Evolutionary conservation across 2,888 invertebrate genomes (phyloP).

Genomic region (Drosophila anomalata): DNA sequence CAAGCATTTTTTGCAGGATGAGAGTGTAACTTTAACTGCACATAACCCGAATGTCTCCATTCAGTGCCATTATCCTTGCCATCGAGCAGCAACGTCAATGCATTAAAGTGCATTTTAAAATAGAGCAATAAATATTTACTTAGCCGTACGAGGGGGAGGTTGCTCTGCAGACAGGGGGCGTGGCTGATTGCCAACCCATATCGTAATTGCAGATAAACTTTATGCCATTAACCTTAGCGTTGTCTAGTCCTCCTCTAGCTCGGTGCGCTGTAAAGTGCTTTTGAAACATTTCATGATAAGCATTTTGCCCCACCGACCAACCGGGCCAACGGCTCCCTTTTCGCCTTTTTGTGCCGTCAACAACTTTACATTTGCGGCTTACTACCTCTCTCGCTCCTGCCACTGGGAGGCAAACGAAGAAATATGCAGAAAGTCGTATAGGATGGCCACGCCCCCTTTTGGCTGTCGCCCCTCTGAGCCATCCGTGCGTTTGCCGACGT

Average conservation of each 20-base stretch:
- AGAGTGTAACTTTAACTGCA: conserved; percentile 6
- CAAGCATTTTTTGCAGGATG: neutral
- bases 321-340: neutral
- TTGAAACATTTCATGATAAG: conserved; percentile 68
- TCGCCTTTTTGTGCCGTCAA: conserved; percentile 46
- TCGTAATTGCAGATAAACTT: conserved; percentile 80
- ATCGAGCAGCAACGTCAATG: conserved; percentile 27
- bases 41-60: conserved; percentile 30
- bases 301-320: conserved; percentile 33
- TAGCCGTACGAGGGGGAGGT: conserved; percentile 8
- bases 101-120: conserved; percentile 73
- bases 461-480: neutral
- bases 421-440: conserved; percentile 55
- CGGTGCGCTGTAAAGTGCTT: conserved; percentile 65
- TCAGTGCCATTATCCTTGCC: conserved; percentile 32
- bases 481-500: conserved; percentile 50
- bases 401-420: conserved; percentile 53
- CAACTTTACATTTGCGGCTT: conserved; percentile 53
- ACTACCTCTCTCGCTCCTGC: conserved; percentile 6
- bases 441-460: neutral
- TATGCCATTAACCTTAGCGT: conserved; percentile 75
- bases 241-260: conserved; percentile 50
- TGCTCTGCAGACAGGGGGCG: conserved; percentile 17
- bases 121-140: conserved; percentile 73
- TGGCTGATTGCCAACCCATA: conserved; percentile 62